phyloP scores from a whole-genome alignment of 2,888 invertebrate genomes.

The Polietes domitor region DNA sequence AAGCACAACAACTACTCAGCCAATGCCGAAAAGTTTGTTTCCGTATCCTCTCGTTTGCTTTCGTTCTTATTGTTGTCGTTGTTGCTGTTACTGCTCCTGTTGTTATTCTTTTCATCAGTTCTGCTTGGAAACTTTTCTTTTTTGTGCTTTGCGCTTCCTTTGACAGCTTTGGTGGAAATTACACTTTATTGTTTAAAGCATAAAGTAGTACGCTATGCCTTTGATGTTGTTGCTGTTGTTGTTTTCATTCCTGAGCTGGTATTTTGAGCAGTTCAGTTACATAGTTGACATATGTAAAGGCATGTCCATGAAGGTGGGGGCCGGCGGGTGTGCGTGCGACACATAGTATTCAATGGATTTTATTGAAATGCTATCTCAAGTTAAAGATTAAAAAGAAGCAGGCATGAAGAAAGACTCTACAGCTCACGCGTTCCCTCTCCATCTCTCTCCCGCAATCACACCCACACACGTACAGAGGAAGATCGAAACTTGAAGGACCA shows the following conservation, averaged over 20 bases:
- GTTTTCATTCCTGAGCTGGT: background rate
- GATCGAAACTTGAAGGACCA: conserved; percentile 2
- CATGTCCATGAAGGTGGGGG: background rate
- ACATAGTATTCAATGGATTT: background rate
- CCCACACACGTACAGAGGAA: background rate
- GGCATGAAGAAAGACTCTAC: background rate
- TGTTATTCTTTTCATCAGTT: conserved; percentile 10
- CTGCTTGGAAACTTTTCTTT: background rate
- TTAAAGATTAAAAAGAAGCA: background rate
- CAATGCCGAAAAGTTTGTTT: conserved; percentile 36
- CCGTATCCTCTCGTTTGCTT: conserved; percentile 8
- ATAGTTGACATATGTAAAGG: conserved; percentile 38
- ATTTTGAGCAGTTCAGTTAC: conserved; percentile 1
- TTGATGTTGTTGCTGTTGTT: background rate
- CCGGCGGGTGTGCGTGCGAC: background rate
- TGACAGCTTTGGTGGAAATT: conserved; percentile 43
- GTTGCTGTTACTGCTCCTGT: background rate
- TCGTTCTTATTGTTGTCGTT: background rate
- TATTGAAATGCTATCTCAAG: conserved; percentile 21
- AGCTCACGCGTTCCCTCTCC: too few relatives aligned
- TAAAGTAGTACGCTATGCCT: conserved; percentile 7
- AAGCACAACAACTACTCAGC: conserved; percentile 10
- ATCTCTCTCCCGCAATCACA: background rate
- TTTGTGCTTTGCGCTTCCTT: background rate
- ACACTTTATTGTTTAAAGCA: conserved; percentile 45